These are phyloP conservation scores for Setipinna tenuifilis DNA, from an alignment of 2,797 vertebrate species.

Conservation along the genomic window DNA sequence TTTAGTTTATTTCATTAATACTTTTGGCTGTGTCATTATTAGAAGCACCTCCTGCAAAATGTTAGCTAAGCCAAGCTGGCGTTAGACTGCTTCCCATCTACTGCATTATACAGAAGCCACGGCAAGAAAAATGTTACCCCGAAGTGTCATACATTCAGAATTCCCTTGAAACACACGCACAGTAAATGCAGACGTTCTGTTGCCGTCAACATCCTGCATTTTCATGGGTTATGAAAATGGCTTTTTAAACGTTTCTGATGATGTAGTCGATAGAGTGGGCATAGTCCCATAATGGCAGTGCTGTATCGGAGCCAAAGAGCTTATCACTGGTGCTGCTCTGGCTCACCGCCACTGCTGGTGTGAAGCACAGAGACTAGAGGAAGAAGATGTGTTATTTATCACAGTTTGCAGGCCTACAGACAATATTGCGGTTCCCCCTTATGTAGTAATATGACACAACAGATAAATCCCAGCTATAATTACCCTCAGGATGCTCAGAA, in stretches of 20 bases:
- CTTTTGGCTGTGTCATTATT: too few species aligned
- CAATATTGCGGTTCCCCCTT: not conserved
- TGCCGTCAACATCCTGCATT: not conserved
- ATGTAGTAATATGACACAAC: slow-evolving; percentile 19
- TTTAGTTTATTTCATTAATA: too few species aligned
- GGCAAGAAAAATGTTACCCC: too few species aligned
- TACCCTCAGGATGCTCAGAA: not conserved
- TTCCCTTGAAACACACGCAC: too few species aligned
- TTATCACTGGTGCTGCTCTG: slow-evolving; percentile 2
- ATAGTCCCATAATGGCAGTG: not conserved
- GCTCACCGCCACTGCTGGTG: not conserved
- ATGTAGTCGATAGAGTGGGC: not conserved
- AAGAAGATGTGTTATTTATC: not conserved
- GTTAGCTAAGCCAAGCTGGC: too few species aligned
- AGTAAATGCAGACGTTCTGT: too few species aligned
- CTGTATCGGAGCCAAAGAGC: slow-evolving; percentile 9
- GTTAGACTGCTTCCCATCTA: too few species aligned
- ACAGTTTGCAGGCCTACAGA: not conserved
- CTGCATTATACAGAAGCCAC: too few species aligned
- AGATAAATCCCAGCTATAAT: not conserved
- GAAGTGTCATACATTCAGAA: too few species aligned
- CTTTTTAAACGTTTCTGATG: not conserved
- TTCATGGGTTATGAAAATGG: not conserved
- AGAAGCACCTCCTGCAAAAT: too few species aligned
- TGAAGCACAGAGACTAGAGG: not conserved